Percentiles rank a stretch among this genome's conserved stretches.
Conservation (phyloP, 2,113 vertebrate genomes). For the Neodon shergylaensis region DNA sequence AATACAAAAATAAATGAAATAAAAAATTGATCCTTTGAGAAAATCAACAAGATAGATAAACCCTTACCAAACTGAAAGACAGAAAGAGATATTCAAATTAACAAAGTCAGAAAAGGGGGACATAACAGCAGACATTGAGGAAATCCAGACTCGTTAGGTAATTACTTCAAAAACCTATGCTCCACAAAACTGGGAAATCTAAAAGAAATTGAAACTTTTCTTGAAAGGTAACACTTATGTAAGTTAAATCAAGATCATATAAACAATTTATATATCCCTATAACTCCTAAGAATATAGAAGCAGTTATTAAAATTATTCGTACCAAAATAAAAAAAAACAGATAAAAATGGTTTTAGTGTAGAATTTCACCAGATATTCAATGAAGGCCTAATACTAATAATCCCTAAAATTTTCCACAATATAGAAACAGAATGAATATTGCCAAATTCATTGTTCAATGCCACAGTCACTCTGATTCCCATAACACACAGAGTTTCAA, state of each 20-base stretch:
- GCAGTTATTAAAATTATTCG: not conserved
- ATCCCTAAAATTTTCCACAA: not conserved
- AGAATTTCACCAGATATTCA: not conserved
- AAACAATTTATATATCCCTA: not conserved
- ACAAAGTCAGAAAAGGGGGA: not conserved
- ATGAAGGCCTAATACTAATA: not conserved
- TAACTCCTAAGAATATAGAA: not conserved
- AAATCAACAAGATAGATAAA: not conserved
- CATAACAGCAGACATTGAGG: not conserved
- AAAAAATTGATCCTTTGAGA: not conserved
- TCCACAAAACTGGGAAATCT: not conserved
- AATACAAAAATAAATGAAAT: not conserved
- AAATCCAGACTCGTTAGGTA: not conserved
- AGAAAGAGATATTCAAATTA: not conserved
- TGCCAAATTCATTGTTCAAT: not conserved
- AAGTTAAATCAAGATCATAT: not conserved
- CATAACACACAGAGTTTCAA: not conserved
- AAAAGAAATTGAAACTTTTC: not conserved
- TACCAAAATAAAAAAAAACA: not conserved
- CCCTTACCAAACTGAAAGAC: not conserved
- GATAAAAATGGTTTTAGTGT: not conserved
- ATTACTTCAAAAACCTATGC: not conserved
- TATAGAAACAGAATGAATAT: not conserved
- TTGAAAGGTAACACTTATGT: not conserved
- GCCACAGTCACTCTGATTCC: not conserved